A percentile compares a stretch with the other conserved stretches of the same genome.
These are phyloP conservation scores for Platalea minor DNA, from an alignment of 2,797 vertebrate species.

Conservation along the genomic window DNA sequence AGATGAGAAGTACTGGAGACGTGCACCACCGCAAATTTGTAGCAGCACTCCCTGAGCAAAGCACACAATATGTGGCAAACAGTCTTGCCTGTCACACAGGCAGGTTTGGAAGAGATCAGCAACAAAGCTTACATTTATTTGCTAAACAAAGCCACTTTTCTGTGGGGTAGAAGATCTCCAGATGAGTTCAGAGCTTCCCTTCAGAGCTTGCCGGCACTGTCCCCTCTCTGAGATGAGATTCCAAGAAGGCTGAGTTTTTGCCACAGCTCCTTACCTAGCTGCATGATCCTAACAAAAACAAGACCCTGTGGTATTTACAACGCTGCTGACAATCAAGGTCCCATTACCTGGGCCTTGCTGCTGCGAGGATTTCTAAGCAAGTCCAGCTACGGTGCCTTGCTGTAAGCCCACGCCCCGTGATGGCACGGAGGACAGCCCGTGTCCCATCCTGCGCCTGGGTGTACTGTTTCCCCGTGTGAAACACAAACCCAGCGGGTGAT, in stretches of 20 bases:
- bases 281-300: neutral
- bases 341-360: neutral
- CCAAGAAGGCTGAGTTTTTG: neutral
- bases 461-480: neutral
- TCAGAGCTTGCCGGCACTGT: neutral
- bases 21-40: neutral
- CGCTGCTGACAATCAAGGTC: neutral
- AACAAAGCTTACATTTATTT: neutral
- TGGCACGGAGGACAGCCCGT: neutral
- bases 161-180: neutral
- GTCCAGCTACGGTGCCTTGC: neutral
- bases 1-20: neutral
- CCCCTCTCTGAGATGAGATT: neutral
- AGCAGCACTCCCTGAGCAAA: neutral
- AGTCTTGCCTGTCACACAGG: neutral
- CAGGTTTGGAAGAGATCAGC: neutral
- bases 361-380: neutral
- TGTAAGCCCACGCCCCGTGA: neutral
- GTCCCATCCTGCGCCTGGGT: rapidly evolving
- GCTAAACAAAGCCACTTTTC: neutral
- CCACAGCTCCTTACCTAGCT: neutral
- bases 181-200: neutral
- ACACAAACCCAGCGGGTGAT: neutral
- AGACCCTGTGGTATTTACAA: neutral
- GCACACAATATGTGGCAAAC: neutral